A percentile compares a stretch with the other conserved stretches of the same genome.
These are phyloP conservation scores for Regulus satrapa DNA, from an alignment of 2,113 vertebrate genomes.

Conservation along the genomic window DNA sequence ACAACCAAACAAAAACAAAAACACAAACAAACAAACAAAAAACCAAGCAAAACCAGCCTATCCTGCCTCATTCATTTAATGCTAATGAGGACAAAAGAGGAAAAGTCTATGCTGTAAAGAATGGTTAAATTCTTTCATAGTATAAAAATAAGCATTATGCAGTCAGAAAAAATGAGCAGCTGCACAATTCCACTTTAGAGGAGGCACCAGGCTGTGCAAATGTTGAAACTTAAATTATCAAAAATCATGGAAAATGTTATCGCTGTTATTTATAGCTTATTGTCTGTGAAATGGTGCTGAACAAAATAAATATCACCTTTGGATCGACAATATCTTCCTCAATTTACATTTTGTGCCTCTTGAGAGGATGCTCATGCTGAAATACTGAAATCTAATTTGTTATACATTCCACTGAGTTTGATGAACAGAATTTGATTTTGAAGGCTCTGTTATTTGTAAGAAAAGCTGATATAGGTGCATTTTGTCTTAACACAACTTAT, in stretches of 20 bases:
- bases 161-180: not conserved
- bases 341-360: conserved; percentile 8
- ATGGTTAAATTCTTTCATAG: not conserved
- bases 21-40: not conserved
- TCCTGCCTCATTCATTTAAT: not conserved
- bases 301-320: conserved; percentile 42
- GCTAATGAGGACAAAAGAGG: not conserved
- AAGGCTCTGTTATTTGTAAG: not conserved
- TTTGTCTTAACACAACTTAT: not conserved
- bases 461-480: not conserved
- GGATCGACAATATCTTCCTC: conserved; percentile 2
- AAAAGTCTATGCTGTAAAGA: not conserved
- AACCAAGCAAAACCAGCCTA: too few species aligned
- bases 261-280: not conserved
- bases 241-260: conserved; percentile 34
- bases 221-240: not conserved
- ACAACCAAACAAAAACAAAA: not conserved
- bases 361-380: not conserved
- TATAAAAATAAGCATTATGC: not conserved
- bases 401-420: not conserved
- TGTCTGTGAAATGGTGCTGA: conserved; percentile 23
- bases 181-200: not conserved
- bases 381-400: conserved; percentile 27
- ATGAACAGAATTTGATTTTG: not conserved
- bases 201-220: not conserved